Conservation (phyloP, 2,888 invertebrate species). For the Selenia dentaria region DNA sequence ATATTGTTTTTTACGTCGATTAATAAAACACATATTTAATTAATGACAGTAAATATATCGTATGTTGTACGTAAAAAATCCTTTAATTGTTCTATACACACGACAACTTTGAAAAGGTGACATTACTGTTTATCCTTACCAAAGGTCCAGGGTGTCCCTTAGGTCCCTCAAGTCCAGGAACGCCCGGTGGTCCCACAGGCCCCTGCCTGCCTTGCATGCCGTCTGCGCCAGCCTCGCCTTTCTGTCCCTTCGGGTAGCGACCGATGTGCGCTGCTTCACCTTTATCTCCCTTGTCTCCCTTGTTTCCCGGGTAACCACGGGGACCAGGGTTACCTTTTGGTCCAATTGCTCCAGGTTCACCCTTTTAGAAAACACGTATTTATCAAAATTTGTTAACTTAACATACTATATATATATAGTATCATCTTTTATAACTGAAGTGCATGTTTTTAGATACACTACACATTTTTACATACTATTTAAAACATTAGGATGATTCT, state of each 20-base stretch:
- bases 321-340: conserved; percentile 89
- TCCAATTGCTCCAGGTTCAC: conserved; percentile 89
- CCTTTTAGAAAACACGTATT: conserved; percentile 80
- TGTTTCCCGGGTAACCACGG: conserved; percentile 88
- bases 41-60: too few species aligned
- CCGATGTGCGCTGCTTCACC: conserved; percentile 92
- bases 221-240: conserved; percentile 92
- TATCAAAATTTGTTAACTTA: background rate
- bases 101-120: too few species aligned
- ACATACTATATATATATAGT: too few species aligned
- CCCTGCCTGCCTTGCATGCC: conserved; percentile 89
- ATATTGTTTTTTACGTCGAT: too few species aligned
- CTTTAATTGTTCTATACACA: too few species aligned
- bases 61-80: too few species aligned
- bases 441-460: too few species aligned
- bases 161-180: conserved; percentile 82
- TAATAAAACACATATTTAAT: too few species aligned
- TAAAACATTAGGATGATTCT: too few species aligned
- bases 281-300: conserved; percentile 90
- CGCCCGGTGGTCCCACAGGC: conserved; percentile 86
- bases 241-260: conserved; percentile 90
- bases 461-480: too few species aligned
- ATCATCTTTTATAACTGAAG: too few species aligned
- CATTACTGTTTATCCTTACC: conserved; percentile 70
- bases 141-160: conserved; percentile 86